Conservation (phyloP, 2,888 invertebrate genomes). For the Agonopterix alstromeriana region DNA sequence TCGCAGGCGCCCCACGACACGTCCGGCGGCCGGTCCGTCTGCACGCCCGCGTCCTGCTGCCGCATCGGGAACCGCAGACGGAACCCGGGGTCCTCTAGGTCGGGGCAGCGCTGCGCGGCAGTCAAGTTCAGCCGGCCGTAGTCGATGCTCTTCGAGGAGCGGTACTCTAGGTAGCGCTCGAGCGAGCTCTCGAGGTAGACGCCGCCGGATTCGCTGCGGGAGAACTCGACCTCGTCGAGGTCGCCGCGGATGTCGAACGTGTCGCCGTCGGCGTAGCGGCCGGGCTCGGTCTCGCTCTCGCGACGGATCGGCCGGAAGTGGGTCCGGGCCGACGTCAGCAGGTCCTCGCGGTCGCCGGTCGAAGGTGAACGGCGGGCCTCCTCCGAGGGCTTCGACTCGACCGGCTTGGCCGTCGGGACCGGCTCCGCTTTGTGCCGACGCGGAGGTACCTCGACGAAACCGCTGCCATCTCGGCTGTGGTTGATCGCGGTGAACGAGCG, state of each 20-base stretch:
- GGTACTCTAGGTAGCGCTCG: slow-evolving; percentile 74
- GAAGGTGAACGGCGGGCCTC: slow-evolving; percentile 76
- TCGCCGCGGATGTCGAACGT: slow-evolving; percentile 81
- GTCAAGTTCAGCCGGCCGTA: slow-evolving; percentile 54
- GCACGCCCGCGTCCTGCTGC: slow-evolving; percentile 43
- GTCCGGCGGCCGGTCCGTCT: slow-evolving; percentile 23
- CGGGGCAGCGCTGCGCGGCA: slow-evolving; percentile 49
- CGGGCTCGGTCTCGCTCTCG: slow-evolving; percentile 46
- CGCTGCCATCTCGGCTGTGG: slow-evolving; percentile 78
- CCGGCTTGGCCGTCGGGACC: slow-evolving; percentile 16
- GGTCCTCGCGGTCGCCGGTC: slow-evolving; percentile 79
- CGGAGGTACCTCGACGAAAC: slow-evolving; percentile 78
- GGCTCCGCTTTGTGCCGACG: slow-evolving; percentile 78
- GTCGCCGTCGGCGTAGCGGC: slow-evolving; percentile 80
- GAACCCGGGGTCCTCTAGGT: slow-evolving; percentile 62
- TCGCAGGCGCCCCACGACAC: slow-evolving; percentile 40
- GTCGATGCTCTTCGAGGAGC: slow-evolving; percentile 52
- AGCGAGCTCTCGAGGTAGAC: slow-evolving; percentile 72
- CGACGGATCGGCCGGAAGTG: slow-evolving; percentile 90
- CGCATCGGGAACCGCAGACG: slow-evolving; percentile 81
- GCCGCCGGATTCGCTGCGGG: slow-evolving; percentile 80
- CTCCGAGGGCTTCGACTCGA: slow-evolving; percentile 25
- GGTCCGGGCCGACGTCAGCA: slow-evolving; percentile 85
- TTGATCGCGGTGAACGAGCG: slow-evolving; percentile 77
- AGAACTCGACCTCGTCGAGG: slow-evolving; percentile 80